phyloP scores from a whole-genome alignment of 1,140 invertebrate genomes.

The Nylanderia fulva region DNA sequence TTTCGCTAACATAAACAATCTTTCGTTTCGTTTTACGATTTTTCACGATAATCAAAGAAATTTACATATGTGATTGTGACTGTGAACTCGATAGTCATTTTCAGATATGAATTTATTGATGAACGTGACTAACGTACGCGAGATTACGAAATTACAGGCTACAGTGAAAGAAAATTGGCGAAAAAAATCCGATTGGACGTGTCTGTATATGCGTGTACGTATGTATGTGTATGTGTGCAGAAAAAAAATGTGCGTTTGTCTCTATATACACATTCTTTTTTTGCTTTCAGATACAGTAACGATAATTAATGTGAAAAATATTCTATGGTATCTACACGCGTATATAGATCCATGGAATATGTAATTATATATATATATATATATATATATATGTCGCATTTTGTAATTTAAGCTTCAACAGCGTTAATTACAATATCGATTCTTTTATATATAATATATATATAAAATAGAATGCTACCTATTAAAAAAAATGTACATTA shows the following conservation, averaged over 20 bases:
- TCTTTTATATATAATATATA: too few species aligned
- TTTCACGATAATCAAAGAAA: conserved; percentile 47
- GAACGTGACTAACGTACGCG: not conserved
- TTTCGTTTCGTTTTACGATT: conserved; percentile 7
- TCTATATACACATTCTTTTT: conserved; percentile 11
- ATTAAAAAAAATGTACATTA: not conserved
- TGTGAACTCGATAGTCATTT: conserved; percentile 32
- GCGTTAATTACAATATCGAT: not conserved
- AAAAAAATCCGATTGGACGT: not conserved
- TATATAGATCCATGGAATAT: not conserved
- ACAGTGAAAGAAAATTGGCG: conserved; percentile 2
- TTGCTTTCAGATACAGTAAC: not conserved
- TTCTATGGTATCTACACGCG: not conserved
- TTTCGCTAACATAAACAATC: not conserved
- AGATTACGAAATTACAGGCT: not conserved
- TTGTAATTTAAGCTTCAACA: conserved; percentile 26
- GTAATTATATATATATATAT: too few species aligned
- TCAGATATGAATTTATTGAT: conserved; percentile 13
- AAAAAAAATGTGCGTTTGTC: conserved; percentile 12
- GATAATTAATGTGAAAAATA: not conserved
- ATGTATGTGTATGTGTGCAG: not conserved
- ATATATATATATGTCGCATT: conserved; percentile 10
- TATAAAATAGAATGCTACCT: not conserved
- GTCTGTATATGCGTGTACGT: not conserved
- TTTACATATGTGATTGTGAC: conserved; percentile 23